phyloP scores from a whole-genome alignment of 2,888 invertebrate genomes.

The Cantharis nigra region DNA sequence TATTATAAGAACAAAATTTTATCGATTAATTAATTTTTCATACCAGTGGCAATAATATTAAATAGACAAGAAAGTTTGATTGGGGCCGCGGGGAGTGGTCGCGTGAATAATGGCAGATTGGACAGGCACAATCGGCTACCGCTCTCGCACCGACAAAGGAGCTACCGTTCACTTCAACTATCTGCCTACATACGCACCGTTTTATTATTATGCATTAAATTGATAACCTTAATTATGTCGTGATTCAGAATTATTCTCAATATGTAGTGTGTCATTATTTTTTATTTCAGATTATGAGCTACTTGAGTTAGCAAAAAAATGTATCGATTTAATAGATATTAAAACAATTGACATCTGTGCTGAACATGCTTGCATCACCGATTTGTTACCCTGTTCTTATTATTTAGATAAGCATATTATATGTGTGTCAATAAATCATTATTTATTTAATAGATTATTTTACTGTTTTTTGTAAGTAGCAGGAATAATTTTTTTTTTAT shows the following conservation, averaged over 20 bases:
- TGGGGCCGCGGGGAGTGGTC: constrained; percentile 31
- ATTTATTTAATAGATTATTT: too few species aligned
- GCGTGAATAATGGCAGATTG: constrained; percentile 32
- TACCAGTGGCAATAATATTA: constrained; percentile 31
- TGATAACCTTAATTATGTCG: constrained; percentile 21
- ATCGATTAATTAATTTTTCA: constrained; percentile 30
- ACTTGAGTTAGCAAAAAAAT: background rate
- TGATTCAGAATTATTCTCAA: background rate
- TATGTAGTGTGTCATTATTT: background rate
- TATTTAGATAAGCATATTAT: too few species aligned
- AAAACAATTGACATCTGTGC: too few species aligned
- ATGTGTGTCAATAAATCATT: too few species aligned
- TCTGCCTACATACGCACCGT: constrained; percentile 22
- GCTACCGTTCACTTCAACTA: constrained; percentile 17
- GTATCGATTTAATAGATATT: too few species aligned
- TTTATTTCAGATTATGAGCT: background rate
- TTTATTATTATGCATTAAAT: constrained; percentile 23
- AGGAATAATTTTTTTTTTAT: too few species aligned
- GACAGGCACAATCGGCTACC: constrained; percentile 28
- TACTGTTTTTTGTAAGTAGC: too few species aligned
- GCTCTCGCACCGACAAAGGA: constrained; percentile 14
- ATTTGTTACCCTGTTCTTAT: too few species aligned
- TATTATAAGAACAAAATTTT: constrained; percentile 12
- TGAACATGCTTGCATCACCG: too few species aligned
- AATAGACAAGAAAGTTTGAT: constrained; percentile 29